Evolutionary conservation across 2,888 invertebrate genomes (phyloP).

Genomic region (Hoplodrina ambigua): DNA sequence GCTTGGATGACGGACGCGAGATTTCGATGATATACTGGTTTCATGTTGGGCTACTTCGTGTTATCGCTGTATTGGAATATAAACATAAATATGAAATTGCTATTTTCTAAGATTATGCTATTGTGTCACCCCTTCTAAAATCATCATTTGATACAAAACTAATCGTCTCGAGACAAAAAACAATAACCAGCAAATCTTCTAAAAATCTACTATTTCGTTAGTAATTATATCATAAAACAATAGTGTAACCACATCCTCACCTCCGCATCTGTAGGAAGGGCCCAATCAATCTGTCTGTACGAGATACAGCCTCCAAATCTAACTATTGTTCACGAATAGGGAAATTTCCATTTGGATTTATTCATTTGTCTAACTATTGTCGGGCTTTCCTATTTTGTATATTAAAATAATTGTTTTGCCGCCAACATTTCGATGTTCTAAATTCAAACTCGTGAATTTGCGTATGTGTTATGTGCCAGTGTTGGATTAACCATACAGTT

Average conservation of each 20-base stretch:
- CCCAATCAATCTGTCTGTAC: conserved; percentile 90
- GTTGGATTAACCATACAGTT: conserved; percentile 34
- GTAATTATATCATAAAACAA: conserved; percentile 45
- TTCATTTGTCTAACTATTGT: conserved; percentile 90
- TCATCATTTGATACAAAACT: conserved; percentile 7
- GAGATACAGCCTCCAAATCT: conserved; percentile 90
- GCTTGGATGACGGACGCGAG: conserved; percentile 55
- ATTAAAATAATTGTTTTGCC: conserved; percentile 79
- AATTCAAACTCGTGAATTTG: conserved; percentile 61
- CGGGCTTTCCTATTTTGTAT: conserved; percentile 76
- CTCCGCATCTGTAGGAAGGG: conserved; percentile 76
- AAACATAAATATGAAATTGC: conserved; percentile 31
- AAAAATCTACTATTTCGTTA: conserved; percentile 30
- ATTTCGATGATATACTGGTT: conserved; percentile 57
- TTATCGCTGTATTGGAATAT: conserved; percentile 23
- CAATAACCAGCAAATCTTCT: conserved; percentile 8
- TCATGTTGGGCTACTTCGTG: conserved; percentile 22
- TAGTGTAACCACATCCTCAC: conserved; percentile 74
- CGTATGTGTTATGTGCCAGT: conserved; percentile 40
- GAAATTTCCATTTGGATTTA: conserved; percentile 90
- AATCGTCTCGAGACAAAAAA: conserved; percentile 21
- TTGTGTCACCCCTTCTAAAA: conserved; percentile 18
- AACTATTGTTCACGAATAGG: conserved; percentile 90
- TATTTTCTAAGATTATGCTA: not conserved
- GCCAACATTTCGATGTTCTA: conserved; percentile 66